Evolutionary conservation across 2,888 invertebrate genomes (phyloP).

Genomic region (Lamellibrachia columna): DNA sequence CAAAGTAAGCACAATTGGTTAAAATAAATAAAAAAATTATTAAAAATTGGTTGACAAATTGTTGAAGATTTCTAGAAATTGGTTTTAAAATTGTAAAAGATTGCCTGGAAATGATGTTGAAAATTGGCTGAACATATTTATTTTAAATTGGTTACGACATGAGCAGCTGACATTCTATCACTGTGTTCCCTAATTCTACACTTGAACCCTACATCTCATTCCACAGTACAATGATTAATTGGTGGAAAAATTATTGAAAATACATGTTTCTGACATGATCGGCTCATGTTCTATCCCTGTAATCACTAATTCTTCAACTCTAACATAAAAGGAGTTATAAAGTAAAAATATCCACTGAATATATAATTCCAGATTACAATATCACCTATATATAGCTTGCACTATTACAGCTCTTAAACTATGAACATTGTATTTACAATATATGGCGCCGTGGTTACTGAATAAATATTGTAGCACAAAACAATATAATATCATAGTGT

Average conservation of each 20-base stretch:
- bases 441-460: not conserved
- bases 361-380: not conserved
- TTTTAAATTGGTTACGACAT: too few species aligned
- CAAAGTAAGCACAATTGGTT: too few species aligned
- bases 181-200: too few species aligned
- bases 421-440: not conserved
- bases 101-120: not conserved
- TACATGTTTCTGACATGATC: too few species aligned
- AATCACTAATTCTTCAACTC: not conserved
- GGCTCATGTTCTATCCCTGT: not conserved
- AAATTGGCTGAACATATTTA: not conserved
- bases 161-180: too few species aligned
- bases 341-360: not conserved
- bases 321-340: not conserved
- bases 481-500: not conserved
- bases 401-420: too few species aligned
- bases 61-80: not conserved
- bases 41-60: not conserved
- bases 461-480: not conserved
- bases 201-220: too few species aligned
- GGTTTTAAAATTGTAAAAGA: too few species aligned
- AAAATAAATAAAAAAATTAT: too few species aligned
- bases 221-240: too few species aligned
- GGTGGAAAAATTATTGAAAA: too few species aligned
- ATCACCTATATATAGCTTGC: not conserved